Conservation (phyloP, 2,113 vertebrate species). For the Trachemys scripta region DNA sequence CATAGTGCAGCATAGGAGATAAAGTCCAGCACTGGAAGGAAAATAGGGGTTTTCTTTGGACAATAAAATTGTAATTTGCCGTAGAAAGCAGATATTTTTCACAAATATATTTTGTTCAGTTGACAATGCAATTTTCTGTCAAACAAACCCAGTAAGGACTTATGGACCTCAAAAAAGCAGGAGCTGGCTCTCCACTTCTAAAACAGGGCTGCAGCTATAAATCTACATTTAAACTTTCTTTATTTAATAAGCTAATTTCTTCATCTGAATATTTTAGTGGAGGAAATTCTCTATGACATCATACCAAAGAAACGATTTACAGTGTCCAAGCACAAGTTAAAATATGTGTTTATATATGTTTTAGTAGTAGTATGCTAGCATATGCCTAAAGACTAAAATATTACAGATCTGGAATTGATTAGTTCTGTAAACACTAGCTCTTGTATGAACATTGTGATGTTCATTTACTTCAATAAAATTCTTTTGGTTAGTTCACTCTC, state of each 20-base stretch:
- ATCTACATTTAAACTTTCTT: conserved; percentile 22
- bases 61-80: too few species aligned
- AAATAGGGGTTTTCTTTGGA: neutral
- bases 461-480: neutral
- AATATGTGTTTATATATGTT: neutral
- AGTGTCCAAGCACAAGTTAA: neutral
- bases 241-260: conserved; percentile 12
- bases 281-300: neutral
- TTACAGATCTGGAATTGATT: neutral
- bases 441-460: fast-evolving
- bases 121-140: neutral
- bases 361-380: neutral
- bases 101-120: neutral
- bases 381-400: neutral
- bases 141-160: neutral
- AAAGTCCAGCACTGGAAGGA: neutral
- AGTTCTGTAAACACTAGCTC: fast-evolving
- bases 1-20: neutral
- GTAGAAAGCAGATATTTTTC: neutral
- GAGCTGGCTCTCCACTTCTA: neutral
- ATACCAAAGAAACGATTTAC: neutral
- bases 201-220: conserved; percentile 8
- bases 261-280: neutral
- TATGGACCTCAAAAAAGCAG: neutral
- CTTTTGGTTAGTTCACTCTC: neutral